Evolutionary conservation across 1,140 invertebrate genomes (phyloP), one percentile per base, ranked within the genome.

Genomic region (Achroia grisella): DNA sequence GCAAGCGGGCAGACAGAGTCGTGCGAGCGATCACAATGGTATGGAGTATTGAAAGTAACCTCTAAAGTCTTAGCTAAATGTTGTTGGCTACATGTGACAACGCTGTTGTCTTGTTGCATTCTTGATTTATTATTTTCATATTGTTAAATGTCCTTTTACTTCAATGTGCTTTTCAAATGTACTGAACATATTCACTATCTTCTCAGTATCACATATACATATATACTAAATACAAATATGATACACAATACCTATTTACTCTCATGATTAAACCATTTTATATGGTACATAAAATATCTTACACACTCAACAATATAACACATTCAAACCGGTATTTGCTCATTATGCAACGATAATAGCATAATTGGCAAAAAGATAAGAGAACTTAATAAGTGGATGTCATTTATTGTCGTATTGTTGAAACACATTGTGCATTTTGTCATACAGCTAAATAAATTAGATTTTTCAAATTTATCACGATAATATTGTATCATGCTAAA

Each of bases 1-100:
- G 81, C 96, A 98, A 88, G 97, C 96, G 23, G 95, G 80, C 10
- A 60, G 80, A 47, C 78, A 82, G 44, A 96, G 95, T 86, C 89
- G 91, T 77, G 90, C 91, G 32, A 94, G 93, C 69, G 95, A 97
- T 56, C 87, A 93, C 86, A 94, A 93, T 92, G 95, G 95, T 97
- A 93, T 91, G 88, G 37, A 35, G 42, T 52, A 54, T 39, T 31
- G 11, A 37, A 43, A 15, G n/a, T 41, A 45, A 51, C 30, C 11
- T 45, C 48, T 36, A n/a, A n/a, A n/a, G n/a, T n/a, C n/a, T n/a
- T n/a, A n/a, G n/a, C n/a, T n/a, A 46, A 35, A 48, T 58, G 39
- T 56, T 55, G 52, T 60, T 54, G 47, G 48, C 42, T 51, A 17
- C 48, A 23, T 23, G 36, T 55, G 42, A 54, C 52, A 48, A 55